Evolutionary conservation across 1,140 invertebrate genomes (phyloP), one percentile per base, ranked within the genome.

Genomic region (Cyclargus thomasi): DNA sequence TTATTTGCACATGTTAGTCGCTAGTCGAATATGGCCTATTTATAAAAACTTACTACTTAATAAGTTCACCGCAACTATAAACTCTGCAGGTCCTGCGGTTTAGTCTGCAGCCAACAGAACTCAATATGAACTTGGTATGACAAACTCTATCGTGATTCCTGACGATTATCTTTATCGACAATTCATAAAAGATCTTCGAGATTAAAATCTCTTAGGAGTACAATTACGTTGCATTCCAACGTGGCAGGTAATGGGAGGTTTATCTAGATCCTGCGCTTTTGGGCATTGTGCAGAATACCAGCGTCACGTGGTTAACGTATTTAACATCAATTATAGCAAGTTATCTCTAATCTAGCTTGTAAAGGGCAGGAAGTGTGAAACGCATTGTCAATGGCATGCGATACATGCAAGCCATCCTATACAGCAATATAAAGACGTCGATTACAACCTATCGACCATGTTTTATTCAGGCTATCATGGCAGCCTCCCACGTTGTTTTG

Each of bases 261-360:
- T 20, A 59, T 59, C 55, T 20, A 11, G 55, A 59, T 59, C 55
- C 55, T 22, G 10, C 10, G 18, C 18, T 20, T 59, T 59, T 21
- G 55, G 55, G 55, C 5, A 6, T 20, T 18, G 11, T 17, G 17
- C n/a, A 18, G 18, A 17, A 11, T 59, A 21, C 7, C 20, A 18
- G 20, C 18, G 18, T 18, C 53, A 59, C 17, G 55, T 59, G 20
- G 55, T 59, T 1, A 20, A 59, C 21, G 55, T 59, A 59, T 59
- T 59, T 47, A 59, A 20, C 10, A 21, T 7, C 55, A 59, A 59
- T 59, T 59, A 59, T 8, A 20, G 11, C 18, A 20, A 20, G n/a
- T 55, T 59, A 59, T 59, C 55, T 59, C 20, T 1, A 20, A 59
- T 59, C 55, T 59, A 20, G 7, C 55, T 59, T 59, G 55, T 59